Evolutionary conservation across 2,113 vertebrate genomes (phyloP), one percentile per base, ranked within the genome.

Genomic region (Oreochromis aureus): DNA sequence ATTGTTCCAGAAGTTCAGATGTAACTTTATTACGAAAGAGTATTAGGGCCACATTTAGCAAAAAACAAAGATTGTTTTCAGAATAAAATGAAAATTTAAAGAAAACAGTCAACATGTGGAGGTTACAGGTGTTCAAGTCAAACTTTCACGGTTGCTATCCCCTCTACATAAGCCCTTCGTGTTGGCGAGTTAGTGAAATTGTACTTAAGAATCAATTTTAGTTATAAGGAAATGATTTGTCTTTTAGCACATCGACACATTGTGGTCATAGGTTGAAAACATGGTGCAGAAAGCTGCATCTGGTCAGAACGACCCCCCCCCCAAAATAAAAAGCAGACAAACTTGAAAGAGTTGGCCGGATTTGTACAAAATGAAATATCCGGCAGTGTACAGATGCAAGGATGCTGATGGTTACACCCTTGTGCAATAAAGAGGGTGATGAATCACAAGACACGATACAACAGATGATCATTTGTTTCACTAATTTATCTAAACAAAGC

Each of bases 1-100:
- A 22, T 9, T 6, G 12, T 10, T 44, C 36, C n/a, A 71, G 66
- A 71, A 24, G 36, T 44, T 22, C 36, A 22, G 36, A 69, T 69
- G 11, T 41, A 71, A 71, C 66, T 24, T 63, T 7, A 63, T 63
- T 36, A 7, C 2, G 2, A 63, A 63, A 19, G 59, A 34, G 32
- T 36, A n/a, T 36, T 63, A 63, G 32, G 18, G 18, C 59, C 59
- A 63, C 59, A 7, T 34, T 63, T 34, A 34, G 5, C 4, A 1
- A 22, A 0, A 0, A 55, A 15, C 7, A 4, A 15, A 15, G 54
- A 56, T 13, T 0, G 1, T 13, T 56, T 56, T 56, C 10, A 56
- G 11, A 24, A 56, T 56, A 56, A 7, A 27, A 24, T 56, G 7
- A 18, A 32, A 32, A 59, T 59, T 61, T 32, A 8, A 32, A 59